Evolutionary conservation across 2,888 invertebrate species (phyloP).

Genomic region (Sarcophaga caerulescens): DNA sequence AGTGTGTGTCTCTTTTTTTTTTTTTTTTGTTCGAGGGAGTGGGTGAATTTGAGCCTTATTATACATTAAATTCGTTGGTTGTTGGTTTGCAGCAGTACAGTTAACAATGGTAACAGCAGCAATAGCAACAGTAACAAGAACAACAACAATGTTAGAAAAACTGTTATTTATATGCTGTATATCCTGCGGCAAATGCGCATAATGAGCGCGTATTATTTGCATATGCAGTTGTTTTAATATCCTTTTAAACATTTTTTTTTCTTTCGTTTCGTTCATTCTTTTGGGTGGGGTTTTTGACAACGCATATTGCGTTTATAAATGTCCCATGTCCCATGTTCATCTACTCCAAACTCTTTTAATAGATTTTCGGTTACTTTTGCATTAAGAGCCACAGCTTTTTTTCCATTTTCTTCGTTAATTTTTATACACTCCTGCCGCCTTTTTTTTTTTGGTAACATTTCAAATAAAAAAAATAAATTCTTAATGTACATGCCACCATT

Average conservation of each 20-base stretch:
- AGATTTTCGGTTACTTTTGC: constrained; percentile 61
- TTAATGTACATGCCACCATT: constrained; percentile 60
- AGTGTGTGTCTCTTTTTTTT: background rate
- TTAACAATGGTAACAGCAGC: constrained; percentile 61
- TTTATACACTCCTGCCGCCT: constrained; percentile 15
- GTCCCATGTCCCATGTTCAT: constrained; percentile 56
- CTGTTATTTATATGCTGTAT: constrained; percentile 65
- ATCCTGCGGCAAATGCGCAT: constrained; percentile 78
- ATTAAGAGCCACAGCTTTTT: constrained; percentile 51
- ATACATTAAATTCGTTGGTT: background rate
- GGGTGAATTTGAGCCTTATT: background rate
- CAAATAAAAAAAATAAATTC: constrained; percentile 46
- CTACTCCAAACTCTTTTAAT: constrained; percentile 38
- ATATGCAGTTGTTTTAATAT: constrained; percentile 68
- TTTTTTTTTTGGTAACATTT: constrained; percentile 30
- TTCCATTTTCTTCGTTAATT: constrained; percentile 43
- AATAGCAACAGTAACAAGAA: too few relatives aligned
- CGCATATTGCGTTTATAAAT: background rate
- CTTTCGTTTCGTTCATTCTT: background rate
- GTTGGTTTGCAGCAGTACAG: constrained; percentile 21
- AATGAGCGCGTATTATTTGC: constrained; percentile 75
- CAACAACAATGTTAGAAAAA: constrained; percentile 6
- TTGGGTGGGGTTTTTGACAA: constrained; percentile 52
- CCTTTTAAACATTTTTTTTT: constrained; percentile 50
- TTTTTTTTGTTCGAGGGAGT: background rate